Base-by-base conservation (phyloP, 2,113 vertebrate species). In the Cyprinodon tularosa region DNA sequence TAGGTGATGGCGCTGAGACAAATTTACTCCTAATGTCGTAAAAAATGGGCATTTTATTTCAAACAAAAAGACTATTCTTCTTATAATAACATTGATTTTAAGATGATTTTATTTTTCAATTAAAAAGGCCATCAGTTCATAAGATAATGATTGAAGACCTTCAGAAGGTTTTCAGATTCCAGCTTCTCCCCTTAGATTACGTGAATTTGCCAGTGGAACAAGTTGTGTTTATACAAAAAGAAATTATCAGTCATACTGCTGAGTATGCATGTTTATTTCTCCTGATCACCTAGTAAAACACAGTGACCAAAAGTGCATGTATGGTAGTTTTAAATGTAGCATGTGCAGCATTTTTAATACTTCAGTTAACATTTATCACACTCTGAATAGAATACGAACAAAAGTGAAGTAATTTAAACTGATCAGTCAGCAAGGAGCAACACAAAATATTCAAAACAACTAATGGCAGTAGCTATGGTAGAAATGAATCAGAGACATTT, bases 361-460 rank as follows among this genome's bases (percentile, higher is more conserved):
- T 2, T 22, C 37, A 39, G 4, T 12, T 66, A 47, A 68, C 44
- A 22, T 39, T 47, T 12, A 66, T 62, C 17, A 3, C 39, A 73
- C 29, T 53, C 22, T 38, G 13, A 57, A 29, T 22, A 20, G 45
- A 60, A 50, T 37, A 6, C 3, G 3, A 73, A 68, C 71, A 64
- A 17, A 77, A 75, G 64, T 48, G 74, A 53, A 80, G 14, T 81
- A 72, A 67, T 68, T 37, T 75, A 74, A 77, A 88, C 44, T 81
- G 74, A 74, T 2, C 38, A 64, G 60, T 84, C 74, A 83, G 69
- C 65, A 74, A 77, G 7, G 42, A 11, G 13, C 48, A 13, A 10
- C 50, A 68, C 66, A 65, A 44, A 22, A 17, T 3, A 64, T 29
- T 36, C 8, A 70, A 8, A 71, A 11, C 29, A 8, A 60, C 42